Evolutionary conservation across 1,140 invertebrate species (phyloP).

Genomic region (Eubasilissa regina): DNA sequence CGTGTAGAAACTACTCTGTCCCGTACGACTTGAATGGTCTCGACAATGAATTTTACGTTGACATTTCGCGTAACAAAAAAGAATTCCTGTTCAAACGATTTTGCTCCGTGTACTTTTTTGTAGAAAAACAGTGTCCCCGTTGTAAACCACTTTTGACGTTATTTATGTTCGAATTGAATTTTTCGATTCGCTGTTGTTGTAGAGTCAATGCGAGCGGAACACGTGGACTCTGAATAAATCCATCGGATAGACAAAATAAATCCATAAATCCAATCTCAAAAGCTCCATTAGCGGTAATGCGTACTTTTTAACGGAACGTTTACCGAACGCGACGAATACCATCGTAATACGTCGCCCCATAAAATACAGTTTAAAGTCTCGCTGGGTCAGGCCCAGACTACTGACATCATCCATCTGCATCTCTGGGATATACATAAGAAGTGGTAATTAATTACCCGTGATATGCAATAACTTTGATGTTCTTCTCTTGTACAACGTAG

Average conservation of each 20-base stretch:
- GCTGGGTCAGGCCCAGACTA: neutral
- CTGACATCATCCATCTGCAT: neutral
- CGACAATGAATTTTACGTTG: too few relatives aligned
- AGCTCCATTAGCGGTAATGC: slow-evolving; percentile 13
- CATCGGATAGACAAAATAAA: slow-evolving; percentile 2
- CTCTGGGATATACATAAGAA: too few relatives aligned
- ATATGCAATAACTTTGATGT: too few relatives aligned
- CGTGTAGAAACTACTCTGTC: too few relatives aligned
- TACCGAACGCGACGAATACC: neutral
- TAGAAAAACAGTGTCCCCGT: neutral
- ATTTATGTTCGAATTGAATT: neutral
- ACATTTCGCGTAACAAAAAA: too few relatives aligned
- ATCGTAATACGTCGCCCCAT: neutral
- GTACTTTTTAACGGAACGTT: neutral
- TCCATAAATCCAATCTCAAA: slow-evolving; percentile 12
- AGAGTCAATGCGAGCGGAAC: neutral
- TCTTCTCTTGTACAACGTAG: too few relatives aligned
- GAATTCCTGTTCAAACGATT: neutral
- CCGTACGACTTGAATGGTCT: too few relatives aligned
- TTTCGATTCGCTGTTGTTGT: neutral
- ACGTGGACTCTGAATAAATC: slow-evolving; percentile 1
- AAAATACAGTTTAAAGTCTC: neutral
- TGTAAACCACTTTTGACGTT: too few relatives aligned
- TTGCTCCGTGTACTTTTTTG: neutral
- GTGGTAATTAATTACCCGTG: too few relatives aligned